A percentile compares a stretch with the other conserved stretches of the same genome.
Evolutionary conservation across 2,888 invertebrate species (phyloP).

Genomic region (Vannuccia rotundouncinata): DNA sequence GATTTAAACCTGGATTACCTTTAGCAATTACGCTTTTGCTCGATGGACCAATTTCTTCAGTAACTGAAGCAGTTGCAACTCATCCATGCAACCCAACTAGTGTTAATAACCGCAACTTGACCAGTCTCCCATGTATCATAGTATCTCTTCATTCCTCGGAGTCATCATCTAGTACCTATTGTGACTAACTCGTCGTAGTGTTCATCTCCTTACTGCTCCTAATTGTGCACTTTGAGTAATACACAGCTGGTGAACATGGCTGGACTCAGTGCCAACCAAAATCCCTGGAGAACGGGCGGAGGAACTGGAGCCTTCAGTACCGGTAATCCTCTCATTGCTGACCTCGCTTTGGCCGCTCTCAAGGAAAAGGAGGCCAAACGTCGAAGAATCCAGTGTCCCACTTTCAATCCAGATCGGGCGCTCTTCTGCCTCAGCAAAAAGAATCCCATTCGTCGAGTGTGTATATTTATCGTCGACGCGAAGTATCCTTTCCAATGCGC

Average conservation of each 20-base stretch:
- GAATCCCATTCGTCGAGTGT: slow-evolving; percentile 30
- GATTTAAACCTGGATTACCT: neutral
- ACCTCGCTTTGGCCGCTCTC: slow-evolving; percentile 35
- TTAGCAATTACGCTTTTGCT: neutral
- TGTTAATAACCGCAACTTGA: too few relatives aligned
- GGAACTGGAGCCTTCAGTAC: neutral
- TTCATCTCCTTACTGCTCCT: neutral
- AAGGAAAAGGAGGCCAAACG: slow-evolving; percentile 36
- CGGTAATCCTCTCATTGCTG: slow-evolving; percentile 34
- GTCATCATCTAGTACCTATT: neutral
- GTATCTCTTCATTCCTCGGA: neutral
- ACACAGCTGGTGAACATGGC: too few relatives aligned
- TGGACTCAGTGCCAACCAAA: slow-evolving; percentile 12
- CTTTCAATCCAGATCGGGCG: slow-evolving; percentile 38
- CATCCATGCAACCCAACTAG: too few relatives aligned
- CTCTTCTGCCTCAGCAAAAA: slow-evolving; percentile 37
- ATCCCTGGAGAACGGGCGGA: slow-evolving; percentile 34
- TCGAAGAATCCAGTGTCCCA: slow-evolving; percentile 27
- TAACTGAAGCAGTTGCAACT: neutral
- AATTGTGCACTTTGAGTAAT: too few relatives aligned
- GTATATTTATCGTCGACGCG: slow-evolving; percentile 33
- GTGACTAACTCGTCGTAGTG: neutral
- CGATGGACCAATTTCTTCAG: neutral
- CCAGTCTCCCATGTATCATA: neutral
- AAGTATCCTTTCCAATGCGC: slow-evolving; percentile 39